Base-by-base conservation (phyloP, 2,113 vertebrate species). In the Sterrhoptilus dennistouni region DNA sequence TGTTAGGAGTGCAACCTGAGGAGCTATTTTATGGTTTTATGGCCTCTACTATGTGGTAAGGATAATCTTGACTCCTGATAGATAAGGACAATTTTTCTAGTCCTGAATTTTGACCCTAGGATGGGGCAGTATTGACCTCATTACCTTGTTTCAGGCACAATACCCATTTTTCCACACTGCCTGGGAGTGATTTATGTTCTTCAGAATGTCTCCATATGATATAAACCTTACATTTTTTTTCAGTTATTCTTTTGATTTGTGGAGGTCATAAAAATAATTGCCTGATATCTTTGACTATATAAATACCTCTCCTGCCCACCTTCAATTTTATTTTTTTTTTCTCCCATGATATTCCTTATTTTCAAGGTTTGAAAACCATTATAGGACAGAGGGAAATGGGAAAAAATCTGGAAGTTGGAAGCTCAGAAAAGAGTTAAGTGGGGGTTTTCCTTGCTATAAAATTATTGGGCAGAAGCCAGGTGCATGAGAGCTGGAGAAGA, bases 81-180 rank as follows among this genome's bases (percentile, higher is more conserved):
- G 74, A 78, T 90, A 97, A 95, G 47, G 68, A 70, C 72, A 74
- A 78, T 78, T 94, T 96, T 95, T 96, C 70, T 91, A 77, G 63
- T 87, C 72, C 66, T 96, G 70, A 89, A 69, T 97, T 96, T 96
- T 90, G 71, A 95, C 93, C 70, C 56, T 80, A 70, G 90, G 61
- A 96, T 92, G 71, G 52, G 56, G 71, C 63, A 83, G 38, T 78
- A 54, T 76, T 90, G 93, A 95, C 64, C 65, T 97, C 16, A 74
- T 94, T 80, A 88, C 59, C 78, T 70, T 66, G 64, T 57, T 95
- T 95, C 72, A 89, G 89, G 68, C 64, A 88, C 81, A 95, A 70
- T 66, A 94, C 83, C 60, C 53, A 65, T 83, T 94, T 95, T 92
- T 78, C 54, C 76, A 7, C 38, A 40, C 69, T 94, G 52, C 40